Percentiles rank a stretch among this genome's conserved stretches.
Evolutionary conservation across 2,113 vertebrate genomes (phyloP).

Genomic region (Herpetotheres cachinnans): DNA sequence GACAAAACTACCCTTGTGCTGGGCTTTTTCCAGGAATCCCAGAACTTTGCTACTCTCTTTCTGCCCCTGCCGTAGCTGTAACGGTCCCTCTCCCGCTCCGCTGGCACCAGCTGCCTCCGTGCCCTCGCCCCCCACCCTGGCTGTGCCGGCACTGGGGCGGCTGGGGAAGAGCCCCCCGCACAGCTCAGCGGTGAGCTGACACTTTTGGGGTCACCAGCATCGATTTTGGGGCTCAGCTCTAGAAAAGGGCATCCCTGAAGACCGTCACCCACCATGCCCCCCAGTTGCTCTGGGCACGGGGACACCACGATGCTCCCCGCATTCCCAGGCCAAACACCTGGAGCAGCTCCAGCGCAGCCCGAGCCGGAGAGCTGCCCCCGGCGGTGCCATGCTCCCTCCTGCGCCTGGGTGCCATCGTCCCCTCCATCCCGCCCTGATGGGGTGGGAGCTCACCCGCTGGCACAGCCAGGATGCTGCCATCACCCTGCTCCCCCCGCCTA

Average conservation of each 20-base stretch:
- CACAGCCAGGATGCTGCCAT: accelerated
- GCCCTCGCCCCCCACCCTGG: accelerated
- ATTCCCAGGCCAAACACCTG: neutral
- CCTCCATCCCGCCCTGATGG: neutral
- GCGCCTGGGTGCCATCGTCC: neutral
- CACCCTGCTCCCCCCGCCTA: neutral
- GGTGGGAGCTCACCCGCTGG: neutral
- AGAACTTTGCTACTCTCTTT: neutral
- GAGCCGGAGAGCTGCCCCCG: accelerated
- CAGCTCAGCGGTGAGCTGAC: neutral
- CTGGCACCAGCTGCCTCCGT: accelerated
- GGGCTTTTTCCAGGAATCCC: constrained; percentile 20
- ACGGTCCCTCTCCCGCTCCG: accelerated
- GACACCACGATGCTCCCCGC: neutral
- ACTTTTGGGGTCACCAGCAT: neutral
- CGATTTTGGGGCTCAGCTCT: neutral
- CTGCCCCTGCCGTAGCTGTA: neutral
- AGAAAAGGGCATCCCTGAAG: neutral
- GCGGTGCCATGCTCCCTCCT: too few species aligned
- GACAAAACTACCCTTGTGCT: constrained; percentile 23
- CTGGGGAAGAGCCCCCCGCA: neutral
- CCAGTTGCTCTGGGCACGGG: accelerated
- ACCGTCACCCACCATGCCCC: accelerated
- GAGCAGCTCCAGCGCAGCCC: neutral
- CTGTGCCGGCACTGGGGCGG: accelerated